Percentiles rank a stretch among this genome's conserved stretches.
Evolutionary conservation across 2,888 invertebrate genomes (phyloP).

Genomic region (Drosophila rubida): DNA sequence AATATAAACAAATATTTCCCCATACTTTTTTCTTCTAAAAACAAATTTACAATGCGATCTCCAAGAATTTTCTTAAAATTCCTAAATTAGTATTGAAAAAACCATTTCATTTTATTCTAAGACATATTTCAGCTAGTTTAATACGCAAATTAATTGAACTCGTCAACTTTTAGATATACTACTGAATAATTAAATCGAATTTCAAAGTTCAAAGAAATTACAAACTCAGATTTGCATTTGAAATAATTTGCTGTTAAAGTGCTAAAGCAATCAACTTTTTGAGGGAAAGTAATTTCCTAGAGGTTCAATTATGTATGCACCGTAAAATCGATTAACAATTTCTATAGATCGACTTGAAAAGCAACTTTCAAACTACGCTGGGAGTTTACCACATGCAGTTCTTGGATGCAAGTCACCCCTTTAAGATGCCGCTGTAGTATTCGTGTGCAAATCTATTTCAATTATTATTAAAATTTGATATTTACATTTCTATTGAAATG

Average conservation of each 20-base stretch:
- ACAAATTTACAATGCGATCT: too few relatives aligned
- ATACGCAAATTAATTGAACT: not conserved
- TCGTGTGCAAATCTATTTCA: constrained; percentile 66
- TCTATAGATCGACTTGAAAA: constrained; percentile 29
- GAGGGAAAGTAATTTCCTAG: constrained; percentile 23
- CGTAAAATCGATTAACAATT: constrained; percentile 65
- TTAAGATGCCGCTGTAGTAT: constrained; percentile 14
- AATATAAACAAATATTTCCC: too few relatives aligned
- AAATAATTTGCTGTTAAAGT: not conserved
- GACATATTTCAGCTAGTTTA: not conserved
- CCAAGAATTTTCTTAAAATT: too few relatives aligned
- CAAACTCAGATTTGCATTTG: not conserved
- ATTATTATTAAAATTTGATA: constrained; percentile 80
- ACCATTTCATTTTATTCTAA: too few relatives aligned
- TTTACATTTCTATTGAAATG: constrained; percentile 83
- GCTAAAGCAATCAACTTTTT: not conserved
- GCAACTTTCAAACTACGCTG: constrained; percentile 52
- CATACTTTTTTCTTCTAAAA: too few relatives aligned
- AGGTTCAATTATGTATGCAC: constrained; percentile 55
- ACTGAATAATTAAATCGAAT: not conserved
- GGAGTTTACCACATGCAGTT: constrained; percentile 69
- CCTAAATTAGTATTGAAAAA: too few relatives aligned
- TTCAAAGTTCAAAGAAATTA: not conserved
- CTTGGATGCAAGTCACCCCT: constrained; percentile 34
- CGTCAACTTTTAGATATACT: not conserved